These are phyloP conservation scores for Malacoraja senta DNA, from an alignment of 2,797 vertebrate genomes.

Conservation along the genomic window DNA sequence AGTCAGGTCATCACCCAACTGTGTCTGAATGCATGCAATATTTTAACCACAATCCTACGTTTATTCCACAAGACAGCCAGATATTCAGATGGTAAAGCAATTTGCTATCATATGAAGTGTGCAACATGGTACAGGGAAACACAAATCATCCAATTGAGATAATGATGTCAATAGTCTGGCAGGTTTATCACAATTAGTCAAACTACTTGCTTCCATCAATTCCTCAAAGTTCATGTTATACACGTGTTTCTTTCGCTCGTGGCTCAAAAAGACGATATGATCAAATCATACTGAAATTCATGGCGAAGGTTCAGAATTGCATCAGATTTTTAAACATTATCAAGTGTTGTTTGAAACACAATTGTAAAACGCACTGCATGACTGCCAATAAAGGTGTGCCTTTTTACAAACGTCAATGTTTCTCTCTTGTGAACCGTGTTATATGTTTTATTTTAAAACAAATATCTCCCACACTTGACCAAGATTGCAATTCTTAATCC, in stretches of 20 bases:
- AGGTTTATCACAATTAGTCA: neutral
- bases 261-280: neutral
- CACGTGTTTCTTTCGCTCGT: neutral
- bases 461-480: neutral
- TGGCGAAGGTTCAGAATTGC: neutral
- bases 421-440: neutral
- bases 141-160: neutral
- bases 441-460: no score
- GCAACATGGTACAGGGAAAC: no score
- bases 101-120: neutral
- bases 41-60: neutral
- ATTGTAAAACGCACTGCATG: neutral
- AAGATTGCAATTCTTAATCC: neutral
- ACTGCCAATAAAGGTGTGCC: neutral
- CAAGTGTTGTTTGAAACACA: neutral
- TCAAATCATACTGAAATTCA: neutral
- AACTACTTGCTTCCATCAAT: neutral
- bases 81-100: neutral
- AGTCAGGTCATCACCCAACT: neutral
- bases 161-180: neutral
- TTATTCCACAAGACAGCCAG: neutral
- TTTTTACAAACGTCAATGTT: neutral
- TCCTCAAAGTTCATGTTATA: neutral
- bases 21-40: neutral
- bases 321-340: neutral